Base-by-base conservation (phyloP, 1,140 invertebrate genomes). In the Pteromalus puparum region DNA sequence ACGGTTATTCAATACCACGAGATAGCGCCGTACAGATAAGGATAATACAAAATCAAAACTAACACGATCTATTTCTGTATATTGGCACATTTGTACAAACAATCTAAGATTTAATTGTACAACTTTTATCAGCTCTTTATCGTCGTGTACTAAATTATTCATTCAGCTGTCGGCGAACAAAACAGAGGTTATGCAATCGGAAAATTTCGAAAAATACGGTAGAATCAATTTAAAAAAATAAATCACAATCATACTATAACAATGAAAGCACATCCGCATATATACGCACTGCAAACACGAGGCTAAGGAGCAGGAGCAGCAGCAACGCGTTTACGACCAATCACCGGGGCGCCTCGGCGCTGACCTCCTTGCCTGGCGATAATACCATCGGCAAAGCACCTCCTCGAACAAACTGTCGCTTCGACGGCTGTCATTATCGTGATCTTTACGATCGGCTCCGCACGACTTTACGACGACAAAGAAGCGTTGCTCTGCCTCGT, bases 261-360 rank as follows among this genome's bases (percentile, higher is more conserved):
- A n/a, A n/a, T n/a, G n/a, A 42, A 42, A 42, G 5, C 38, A 42
- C 10, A 42, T 42, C 6, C 38, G 10, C 1, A 42, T 42, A 9
- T 42, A 42, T 42, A 42, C 38, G 10, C 9, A 34, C 6, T 34
- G n/a, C 34, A 34, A 1, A 34, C 34, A 42, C 38, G 38, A 68
- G 26, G 18, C 53, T n/a, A 70, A 70, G 87, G 84, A 87, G 82
- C 83, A 85, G 87, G 84, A 65, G 78, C 75, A 82, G 30, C 70
- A 86, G 9, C 85, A 86, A 82, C 81, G 77, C 76, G 74, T 90
- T 90, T 90, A 90, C 88, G 87, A 83, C 86, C 87, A 88, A 87
- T 86, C 86, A 86, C 78, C 82, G 82, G 38, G 82, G 72, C 74
- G 28, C 84, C 78, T 86, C 82, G 53, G 26, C 6, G 76, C 30